Evolutionary conservation across 2,888 invertebrate species (phyloP).

Genomic region (Perdita meconis): DNA sequence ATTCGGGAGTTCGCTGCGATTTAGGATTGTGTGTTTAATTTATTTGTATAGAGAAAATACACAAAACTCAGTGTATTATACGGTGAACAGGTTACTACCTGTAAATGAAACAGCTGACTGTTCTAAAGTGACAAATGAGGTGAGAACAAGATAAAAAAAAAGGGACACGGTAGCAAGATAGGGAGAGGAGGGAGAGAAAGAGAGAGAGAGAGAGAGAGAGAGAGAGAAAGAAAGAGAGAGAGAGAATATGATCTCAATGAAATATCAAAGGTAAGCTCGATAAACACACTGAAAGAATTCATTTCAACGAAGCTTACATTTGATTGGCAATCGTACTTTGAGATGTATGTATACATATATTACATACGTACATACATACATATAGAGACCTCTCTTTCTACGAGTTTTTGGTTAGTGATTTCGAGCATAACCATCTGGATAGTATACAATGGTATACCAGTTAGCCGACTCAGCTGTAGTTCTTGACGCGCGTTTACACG

Average conservation of each 20-base stretch:
- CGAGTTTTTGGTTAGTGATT: constrained; percentile 67
- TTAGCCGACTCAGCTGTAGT: constrained; percentile 65
- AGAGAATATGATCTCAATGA: constrained; percentile 70
- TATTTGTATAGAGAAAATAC: not conserved
- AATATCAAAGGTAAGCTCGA: constrained; percentile 70
- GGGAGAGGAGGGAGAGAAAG: not conserved
- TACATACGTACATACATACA: no score
- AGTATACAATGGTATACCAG: constrained; percentile 39
- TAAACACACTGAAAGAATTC: constrained; percentile 61
- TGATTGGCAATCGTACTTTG: constrained; percentile 41
- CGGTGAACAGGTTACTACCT: constrained; percentile 5
- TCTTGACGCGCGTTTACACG: constrained; percentile 41
- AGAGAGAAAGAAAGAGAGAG: constrained; percentile 10
- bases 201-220: constrained; percentile 24
- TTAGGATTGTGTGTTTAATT: constrained; percentile 27
- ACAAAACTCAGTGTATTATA: constrained; percentile 16
- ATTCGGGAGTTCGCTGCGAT: constrained; percentile 65
- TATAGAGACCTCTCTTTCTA: constrained; percentile 20
- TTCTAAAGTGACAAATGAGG: constrained; percentile 23
- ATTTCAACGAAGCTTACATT: constrained; percentile 45
- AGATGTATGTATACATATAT: no score
- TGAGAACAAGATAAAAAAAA: constrained; percentile 8
- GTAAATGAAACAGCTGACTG: not conserved
- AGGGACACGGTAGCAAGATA: not conserved
- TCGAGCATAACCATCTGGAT: constrained; percentile 58